Conservation (phyloP, 1,140 invertebrate genomes). For the Whitmania pigra region DNA sequence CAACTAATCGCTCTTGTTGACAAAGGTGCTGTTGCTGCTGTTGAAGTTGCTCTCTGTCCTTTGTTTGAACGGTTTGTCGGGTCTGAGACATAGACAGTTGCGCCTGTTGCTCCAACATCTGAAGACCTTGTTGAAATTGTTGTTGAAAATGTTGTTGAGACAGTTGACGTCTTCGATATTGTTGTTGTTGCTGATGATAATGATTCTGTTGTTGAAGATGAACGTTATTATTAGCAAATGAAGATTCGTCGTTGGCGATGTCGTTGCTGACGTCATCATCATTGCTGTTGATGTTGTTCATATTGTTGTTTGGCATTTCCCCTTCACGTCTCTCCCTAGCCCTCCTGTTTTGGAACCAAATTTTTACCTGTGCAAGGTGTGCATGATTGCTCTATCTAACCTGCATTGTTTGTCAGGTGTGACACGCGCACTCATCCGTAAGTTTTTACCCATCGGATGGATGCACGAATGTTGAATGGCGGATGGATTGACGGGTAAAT, state of each 20-base stretch:
- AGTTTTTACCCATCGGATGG: slow-evolving; percentile 1
- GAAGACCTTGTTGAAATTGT: not conserved
- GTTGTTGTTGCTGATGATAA: slow-evolving; percentile 5
- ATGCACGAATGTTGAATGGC: slow-evolving; percentile 1
- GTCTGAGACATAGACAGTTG: too few relatives aligned
- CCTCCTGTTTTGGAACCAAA: slow-evolving; percentile 67
- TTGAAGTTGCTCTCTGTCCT: not conserved
- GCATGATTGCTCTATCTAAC: slow-evolving; percentile 10
- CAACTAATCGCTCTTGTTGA: too few relatives aligned
- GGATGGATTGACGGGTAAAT: not conserved
- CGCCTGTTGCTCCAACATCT: not conserved
- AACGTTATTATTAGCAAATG: not conserved
- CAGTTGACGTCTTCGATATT: not conserved
- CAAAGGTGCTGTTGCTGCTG: slow-evolving; percentile 25
- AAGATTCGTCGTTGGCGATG: not conserved
- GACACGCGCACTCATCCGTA: not conserved
- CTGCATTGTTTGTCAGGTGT: not conserved
- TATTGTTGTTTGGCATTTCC: slow-evolving; percentile 22
- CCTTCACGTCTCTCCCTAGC: slow-evolving; percentile 56
- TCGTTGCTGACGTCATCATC: not conserved
- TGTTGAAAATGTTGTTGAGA: not conserved
- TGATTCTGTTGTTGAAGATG: slow-evolving; percentile 7
- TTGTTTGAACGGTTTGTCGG: not conserved
- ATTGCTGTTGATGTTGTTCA: slow-evolving; percentile 15
- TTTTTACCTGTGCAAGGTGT: slow-evolving; percentile 54